Evolutionary conservation across 1,140 invertebrate species (phyloP).

Genomic region (Trichonephila clavata): DNA sequence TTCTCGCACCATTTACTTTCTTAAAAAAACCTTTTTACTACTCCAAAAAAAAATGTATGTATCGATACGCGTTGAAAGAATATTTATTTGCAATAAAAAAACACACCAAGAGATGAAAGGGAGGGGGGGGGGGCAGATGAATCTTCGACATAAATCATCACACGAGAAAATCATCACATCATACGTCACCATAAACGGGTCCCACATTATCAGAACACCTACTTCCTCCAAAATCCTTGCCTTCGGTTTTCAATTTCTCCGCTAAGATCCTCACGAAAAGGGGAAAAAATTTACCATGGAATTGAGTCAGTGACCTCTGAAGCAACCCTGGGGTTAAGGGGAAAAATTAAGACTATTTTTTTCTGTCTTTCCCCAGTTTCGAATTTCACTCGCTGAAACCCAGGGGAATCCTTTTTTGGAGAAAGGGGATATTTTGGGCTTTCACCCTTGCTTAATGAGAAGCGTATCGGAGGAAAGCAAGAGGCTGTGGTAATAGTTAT

Average conservation of each 20-base stretch:
- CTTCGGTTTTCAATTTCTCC: background rate
- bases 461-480: background rate
- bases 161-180: background rate
- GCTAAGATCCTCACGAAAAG: background rate
- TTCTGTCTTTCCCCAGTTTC: background rate
- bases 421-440: conserved; percentile 24
- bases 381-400: background rate
- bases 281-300: background rate
- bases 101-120: too few species aligned
- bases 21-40: too few species aligned
- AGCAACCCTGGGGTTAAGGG: conserved; percentile 1
- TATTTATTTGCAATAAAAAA: too few species aligned
- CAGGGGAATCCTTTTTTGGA: conserved; percentile 31
- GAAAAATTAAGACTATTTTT: background rate
- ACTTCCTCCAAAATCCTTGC: background rate
- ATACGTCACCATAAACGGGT: background rate
- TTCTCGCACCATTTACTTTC: too few species aligned
- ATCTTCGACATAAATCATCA: too few species aligned
- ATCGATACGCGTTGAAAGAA: too few species aligned
- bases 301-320: background rate
- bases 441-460: background rate
- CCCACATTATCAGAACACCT: background rate
- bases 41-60: too few species aligned
- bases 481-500: too few species aligned
- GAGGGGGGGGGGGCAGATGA: too few species aligned